These are phyloP conservation scores for Vulpes ferrilata DNA, from an alignment of 2,113 vertebrate genomes.

Conservation along the genomic window DNA sequence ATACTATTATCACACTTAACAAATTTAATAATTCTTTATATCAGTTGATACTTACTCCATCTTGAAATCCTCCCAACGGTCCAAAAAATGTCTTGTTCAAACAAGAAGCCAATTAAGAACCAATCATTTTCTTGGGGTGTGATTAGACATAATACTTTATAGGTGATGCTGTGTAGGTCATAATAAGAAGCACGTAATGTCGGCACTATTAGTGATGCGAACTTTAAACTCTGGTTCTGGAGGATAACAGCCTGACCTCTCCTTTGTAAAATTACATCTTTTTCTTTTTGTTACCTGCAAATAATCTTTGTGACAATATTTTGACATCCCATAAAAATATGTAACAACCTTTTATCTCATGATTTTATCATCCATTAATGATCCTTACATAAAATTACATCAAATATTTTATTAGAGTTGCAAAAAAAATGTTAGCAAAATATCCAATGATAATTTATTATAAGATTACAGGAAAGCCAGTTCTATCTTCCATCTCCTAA, in stretches of 20 bases:
- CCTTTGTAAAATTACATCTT: neutral
- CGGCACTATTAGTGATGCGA: neutral
- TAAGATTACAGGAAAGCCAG: neutral
- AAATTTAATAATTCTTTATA: neutral
- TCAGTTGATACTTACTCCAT: neutral
- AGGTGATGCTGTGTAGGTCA: neutral
- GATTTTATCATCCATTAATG: neutral
- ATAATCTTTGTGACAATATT: conserved; percentile 11
- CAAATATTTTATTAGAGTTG: neutral
- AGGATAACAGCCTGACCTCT: neutral
- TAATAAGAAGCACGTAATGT: neutral
- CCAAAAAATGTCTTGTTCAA: neutral
- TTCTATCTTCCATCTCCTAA: neutral
- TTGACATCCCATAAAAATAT: neutral
- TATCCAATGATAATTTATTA: neutral
- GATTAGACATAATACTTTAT: neutral
- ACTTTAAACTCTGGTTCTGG: neutral
- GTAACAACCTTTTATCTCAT: neutral
- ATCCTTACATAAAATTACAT: neutral
- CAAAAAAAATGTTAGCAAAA: neutral
- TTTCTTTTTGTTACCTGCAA: neutral
- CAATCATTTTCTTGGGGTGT: neutral
- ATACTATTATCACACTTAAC: neutral
- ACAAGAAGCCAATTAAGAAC: neutral
- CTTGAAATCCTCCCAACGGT: conserved; percentile 31